Conservation (phyloP, 2,113 vertebrate species). For the Cyanoramphus novaezelandiae region DNA sequence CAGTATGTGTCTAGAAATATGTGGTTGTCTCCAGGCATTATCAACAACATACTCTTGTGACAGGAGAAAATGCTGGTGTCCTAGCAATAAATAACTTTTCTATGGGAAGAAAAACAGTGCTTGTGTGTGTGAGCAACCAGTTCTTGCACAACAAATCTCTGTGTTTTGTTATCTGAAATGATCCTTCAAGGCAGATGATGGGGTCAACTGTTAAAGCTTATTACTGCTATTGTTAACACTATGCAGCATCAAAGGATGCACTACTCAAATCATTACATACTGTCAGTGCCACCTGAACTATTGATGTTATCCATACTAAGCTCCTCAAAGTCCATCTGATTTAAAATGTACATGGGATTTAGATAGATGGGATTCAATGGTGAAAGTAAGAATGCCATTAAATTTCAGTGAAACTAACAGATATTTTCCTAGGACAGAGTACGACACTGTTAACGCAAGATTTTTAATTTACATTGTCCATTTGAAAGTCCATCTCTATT, state of each 20-base stretch:
- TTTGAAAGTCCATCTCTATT: background rate
- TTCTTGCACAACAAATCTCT: background rate
- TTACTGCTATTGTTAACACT: background rate
- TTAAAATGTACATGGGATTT: background rate
- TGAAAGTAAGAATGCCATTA: background rate
- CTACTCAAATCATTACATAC: background rate
- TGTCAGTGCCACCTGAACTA: background rate
- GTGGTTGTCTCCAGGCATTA: background rate
- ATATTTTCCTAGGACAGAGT: background rate
- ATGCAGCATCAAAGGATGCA: background rate
- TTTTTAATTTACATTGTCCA: background rate
- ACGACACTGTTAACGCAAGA: background rate
- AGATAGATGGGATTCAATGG: background rate
- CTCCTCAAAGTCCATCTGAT: background rate
- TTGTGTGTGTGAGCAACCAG: background rate
- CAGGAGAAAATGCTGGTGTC: background rate
- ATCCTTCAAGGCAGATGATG: background rate
- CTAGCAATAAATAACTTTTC: conserved; percentile 4
- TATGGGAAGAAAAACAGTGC: background rate
- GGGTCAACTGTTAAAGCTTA: background rate
- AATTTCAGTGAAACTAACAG: background rate
- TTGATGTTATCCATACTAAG: background rate
- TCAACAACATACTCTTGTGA: background rate
- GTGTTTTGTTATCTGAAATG: background rate
- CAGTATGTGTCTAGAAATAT: background rate